Evolutionary conservation across 2,888 invertebrate genomes (phyloP).

Genomic region (Xestia c-nigrum): DNA sequence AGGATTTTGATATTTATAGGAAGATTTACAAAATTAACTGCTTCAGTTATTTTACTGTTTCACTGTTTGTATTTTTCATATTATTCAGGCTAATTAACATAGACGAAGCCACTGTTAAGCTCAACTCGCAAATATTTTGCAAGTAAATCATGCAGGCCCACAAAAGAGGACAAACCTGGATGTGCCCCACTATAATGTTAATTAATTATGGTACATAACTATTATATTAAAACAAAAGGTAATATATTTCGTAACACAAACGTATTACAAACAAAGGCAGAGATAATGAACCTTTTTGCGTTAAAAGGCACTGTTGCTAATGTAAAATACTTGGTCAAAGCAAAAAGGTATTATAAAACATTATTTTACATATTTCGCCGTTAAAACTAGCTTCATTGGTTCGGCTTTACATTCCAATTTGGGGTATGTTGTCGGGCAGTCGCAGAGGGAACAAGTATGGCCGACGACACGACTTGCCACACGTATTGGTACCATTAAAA

Average conservation of each 20-base stretch:
- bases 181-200: slow-evolving; percentile 8
- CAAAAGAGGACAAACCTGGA: background rate
- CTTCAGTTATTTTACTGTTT: background rate
- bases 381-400: slow-evolving; percentile 60
- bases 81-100: background rate
- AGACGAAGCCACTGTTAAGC: background rate
- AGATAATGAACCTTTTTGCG: slow-evolving; percentile 46
- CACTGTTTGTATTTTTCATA: background rate
- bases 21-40: background rate
- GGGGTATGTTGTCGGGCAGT: slow-evolving; percentile 55
- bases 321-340: slow-evolving; percentile 37
- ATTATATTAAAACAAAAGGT: slow-evolving; percentile 44
- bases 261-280: slow-evolving; percentile 46
- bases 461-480: slow-evolving; percentile 63
- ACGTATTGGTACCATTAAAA: slow-evolving; percentile 78
- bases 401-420: slow-evolving; percentile 74
- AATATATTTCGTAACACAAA: slow-evolving; percentile 43
- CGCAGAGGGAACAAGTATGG: slow-evolving; percentile 41
- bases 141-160: background rate
- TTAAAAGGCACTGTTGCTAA: slow-evolving; percentile 36
- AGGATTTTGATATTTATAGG: background rate
- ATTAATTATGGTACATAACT: slow-evolving; percentile 33
- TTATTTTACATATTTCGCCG: slow-evolving; percentile 32
- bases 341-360: slow-evolving; percentile 29
- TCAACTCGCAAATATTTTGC: background rate